Evolutionary conservation across 2,113 vertebrate species (phyloP).

Genomic region (Nyctibius bracteatus): DNA sequence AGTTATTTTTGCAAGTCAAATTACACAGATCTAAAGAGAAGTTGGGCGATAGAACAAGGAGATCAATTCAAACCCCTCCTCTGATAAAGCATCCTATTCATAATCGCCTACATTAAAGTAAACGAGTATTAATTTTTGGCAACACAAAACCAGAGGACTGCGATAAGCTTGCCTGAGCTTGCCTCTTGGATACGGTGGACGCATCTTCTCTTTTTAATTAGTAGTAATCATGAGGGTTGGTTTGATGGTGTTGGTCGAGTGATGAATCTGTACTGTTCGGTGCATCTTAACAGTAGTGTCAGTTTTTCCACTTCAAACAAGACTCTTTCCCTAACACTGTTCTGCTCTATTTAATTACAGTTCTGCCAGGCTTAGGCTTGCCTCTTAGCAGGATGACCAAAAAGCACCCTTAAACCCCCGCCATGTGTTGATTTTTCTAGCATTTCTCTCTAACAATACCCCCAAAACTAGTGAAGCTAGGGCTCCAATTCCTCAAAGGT

Average conservation of each 20-base stretch:
- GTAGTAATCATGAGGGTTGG: conserved; percentile 60
- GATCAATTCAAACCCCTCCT: conserved; percentile 55
- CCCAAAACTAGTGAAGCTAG: conserved; percentile 58
- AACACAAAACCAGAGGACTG: conserved; percentile 55
- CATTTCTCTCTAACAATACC: conserved; percentile 50
- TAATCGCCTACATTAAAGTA: conserved; percentile 58
- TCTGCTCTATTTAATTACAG: conserved; percentile 77
- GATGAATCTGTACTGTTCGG: conserved; percentile 61
- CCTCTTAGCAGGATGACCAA: conserved; percentile 42
- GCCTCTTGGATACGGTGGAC: conserved; percentile 67
- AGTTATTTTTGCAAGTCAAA: conserved; percentile 54
- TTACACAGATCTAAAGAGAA: conserved; percentile 44
- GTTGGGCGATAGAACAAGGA: conserved; percentile 23
- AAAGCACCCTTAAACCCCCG: conserved; percentile 26
- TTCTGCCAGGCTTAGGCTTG: conserved; percentile 65
- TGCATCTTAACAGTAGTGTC: conserved; percentile 66
- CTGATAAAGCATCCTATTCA: conserved; percentile 53
- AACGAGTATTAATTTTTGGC: conserved; percentile 65
- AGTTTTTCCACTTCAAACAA: conserved; percentile 75
- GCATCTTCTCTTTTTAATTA: conserved; percentile 77
- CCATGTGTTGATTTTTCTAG: conserved; percentile 26
- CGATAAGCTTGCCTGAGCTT: conserved; percentile 71
- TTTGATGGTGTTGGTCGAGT: conserved; percentile 61
- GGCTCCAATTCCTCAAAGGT: conserved; percentile 28
- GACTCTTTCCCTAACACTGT: conserved; percentile 49